A percentile compares a stretch with the other conserved stretches of the same genome.
Conservation (phyloP, 1,140 invertebrate species). For the Triops cancriformis region DNA sequence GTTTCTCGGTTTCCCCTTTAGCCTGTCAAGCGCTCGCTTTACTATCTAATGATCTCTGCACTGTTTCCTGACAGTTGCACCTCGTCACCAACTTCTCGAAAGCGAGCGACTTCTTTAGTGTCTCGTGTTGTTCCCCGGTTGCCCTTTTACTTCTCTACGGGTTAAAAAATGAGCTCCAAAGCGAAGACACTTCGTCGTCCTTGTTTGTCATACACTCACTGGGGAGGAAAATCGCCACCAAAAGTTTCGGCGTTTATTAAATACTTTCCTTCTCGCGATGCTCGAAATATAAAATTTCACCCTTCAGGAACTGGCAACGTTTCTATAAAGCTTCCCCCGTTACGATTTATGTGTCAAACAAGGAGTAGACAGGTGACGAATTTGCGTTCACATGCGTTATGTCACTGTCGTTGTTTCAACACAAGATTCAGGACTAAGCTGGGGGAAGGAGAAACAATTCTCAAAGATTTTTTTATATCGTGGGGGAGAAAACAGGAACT, state of each 20-base stretch:
- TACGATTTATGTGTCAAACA: neutral
- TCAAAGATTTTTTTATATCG: too few relatives aligned
- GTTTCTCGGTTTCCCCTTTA: neutral
- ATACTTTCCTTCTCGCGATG: neutral
- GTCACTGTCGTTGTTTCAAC: neutral
- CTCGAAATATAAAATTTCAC: neutral
- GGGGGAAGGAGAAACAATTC: too few relatives aligned
- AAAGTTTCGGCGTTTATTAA: neutral
- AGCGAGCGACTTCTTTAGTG: neutral
- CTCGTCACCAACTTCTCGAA: constrained; percentile 6
- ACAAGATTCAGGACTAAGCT: too few relatives aligned
- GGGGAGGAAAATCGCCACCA: neutral
- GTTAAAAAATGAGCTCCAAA: neutral
- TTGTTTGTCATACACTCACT: neutral
- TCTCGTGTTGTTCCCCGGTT: neutral
- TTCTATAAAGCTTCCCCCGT: too few relatives aligned
- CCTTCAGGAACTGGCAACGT: too few relatives aligned
- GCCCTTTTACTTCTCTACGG: too few relatives aligned
- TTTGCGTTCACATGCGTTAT: constrained; percentile 9
- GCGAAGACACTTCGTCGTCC: neutral
- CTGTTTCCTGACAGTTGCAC: neutral
- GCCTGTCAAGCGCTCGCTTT: neutral
- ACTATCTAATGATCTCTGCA: neutral
- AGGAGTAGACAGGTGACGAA: neutral
- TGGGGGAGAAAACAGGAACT: too few relatives aligned